phyloP scores from a whole-genome alignment of 2,113 vertebrate genomes.

The Notarius lentiginosus region DNA sequence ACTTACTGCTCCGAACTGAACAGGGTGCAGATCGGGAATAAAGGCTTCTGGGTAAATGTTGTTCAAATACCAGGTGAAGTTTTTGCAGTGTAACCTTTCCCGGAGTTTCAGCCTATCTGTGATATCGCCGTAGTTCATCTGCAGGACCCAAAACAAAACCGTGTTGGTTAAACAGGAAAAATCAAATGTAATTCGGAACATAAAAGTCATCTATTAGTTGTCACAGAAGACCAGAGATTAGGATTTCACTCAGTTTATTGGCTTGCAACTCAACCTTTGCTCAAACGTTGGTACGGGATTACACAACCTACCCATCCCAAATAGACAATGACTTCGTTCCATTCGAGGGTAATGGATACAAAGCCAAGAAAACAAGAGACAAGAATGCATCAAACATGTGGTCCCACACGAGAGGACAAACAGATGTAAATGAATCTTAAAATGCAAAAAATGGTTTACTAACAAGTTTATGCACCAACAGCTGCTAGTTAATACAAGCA shows the following conservation, averaged over 20 bases:
- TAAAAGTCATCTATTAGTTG: background rate
- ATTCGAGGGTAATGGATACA: background rate
- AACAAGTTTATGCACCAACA: background rate
- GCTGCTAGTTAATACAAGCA: background rate
- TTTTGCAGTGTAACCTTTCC: slow-evolving; percentile 84
- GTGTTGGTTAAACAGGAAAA: background rate
- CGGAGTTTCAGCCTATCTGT: slow-evolving; percentile 80
- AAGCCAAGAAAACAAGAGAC: background rate
- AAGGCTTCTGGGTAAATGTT: slow-evolving; percentile 92
- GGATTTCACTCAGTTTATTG: background rate
- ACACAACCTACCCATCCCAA: background rate
- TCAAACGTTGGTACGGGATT: background rate
- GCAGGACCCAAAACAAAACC: slow-evolving; percentile 37
- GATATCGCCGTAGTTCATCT: slow-evolving; percentile 90
- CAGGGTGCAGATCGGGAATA: slow-evolving; percentile 83
- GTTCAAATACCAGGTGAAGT: slow-evolving; percentile 92
- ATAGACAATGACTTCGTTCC: background rate
- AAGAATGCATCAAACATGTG: background rate
- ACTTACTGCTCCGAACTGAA: slow-evolving; percentile 85
- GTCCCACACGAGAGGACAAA: background rate
- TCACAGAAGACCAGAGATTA: too few species aligned
- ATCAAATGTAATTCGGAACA: too few species aligned
- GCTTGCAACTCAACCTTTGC: background rate
- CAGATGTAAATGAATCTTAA: background rate
- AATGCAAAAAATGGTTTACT: background rate